Percentiles rank a stretch among this genome's conserved stretches.
Conservation (phyloP, 2,797 vertebrate species). For the Crypturellus tataupa region DNA sequence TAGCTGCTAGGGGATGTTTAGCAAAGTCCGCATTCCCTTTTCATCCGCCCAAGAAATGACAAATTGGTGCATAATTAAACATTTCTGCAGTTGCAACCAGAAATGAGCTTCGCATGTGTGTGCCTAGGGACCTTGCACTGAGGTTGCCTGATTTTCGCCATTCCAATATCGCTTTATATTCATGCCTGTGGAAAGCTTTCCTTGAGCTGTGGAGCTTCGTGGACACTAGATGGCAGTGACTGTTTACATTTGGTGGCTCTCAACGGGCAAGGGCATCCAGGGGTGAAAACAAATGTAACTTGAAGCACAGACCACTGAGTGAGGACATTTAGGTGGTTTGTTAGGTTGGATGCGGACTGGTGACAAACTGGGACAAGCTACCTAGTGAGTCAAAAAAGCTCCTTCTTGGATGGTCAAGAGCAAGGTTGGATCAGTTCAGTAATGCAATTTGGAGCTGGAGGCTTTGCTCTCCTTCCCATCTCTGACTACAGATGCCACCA, state of each 20-base stretch:
- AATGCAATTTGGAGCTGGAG: rapidly evolving
- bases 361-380: background rate
- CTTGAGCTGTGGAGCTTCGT: rapidly evolving
- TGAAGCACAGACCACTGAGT: background rate
- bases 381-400: background rate
- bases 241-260: background rate
- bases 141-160: rapidly evolving
- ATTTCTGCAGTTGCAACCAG: background rate
- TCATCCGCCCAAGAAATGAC: rapidly evolving
- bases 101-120: rapidly evolving
- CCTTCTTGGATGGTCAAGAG: background rate
- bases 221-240: constrained; percentile 45
- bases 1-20: rapidly evolving
- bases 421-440: background rate
- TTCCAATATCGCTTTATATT: rapidly evolving
- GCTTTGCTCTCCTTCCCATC: background rate
- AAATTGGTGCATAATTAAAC: rapidly evolving
- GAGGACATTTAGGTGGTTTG: background rate
- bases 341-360: rapidly evolving
- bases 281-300: too few species aligned
- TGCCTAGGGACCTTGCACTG: background rate
- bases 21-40: background rate
- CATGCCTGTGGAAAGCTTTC: background rate
- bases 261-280: rapidly evolving
- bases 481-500: background rate